These are phyloP conservation scores for Actenoides hombroni DNA, from an alignment of 2,113 vertebrate genomes.

Conservation along the genomic window DNA sequence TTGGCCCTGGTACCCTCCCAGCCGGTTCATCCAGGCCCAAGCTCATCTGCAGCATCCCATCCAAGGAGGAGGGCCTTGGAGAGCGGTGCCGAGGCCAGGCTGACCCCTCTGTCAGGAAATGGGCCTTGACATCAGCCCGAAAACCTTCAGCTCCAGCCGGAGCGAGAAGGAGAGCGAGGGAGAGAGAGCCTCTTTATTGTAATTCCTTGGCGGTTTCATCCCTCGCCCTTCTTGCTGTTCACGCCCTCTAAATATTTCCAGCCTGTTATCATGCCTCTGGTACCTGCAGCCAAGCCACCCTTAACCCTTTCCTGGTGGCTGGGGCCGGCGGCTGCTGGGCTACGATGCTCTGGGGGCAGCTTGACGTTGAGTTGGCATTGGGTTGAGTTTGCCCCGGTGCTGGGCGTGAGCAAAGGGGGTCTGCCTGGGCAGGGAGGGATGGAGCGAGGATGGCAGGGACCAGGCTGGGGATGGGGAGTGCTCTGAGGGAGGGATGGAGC, in stretches of 20 bases:
- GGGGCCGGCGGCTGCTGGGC: accelerated
- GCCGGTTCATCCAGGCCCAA: background rate
- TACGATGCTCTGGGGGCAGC: accelerated
- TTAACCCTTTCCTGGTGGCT: conserved; percentile 51
- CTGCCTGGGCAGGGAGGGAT: background rate
- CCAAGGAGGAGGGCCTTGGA: background rate
- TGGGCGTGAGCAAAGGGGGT: accelerated
- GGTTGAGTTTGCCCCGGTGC: background rate
- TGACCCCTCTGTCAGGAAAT: conserved; percentile 31
- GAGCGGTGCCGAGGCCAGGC: background rate
- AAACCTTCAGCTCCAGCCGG: background rate
- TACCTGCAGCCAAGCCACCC: conserved; percentile 28
- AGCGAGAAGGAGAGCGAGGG: background rate
- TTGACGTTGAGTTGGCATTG: too few relatives aligned
- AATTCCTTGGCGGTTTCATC: conserved; percentile 47
- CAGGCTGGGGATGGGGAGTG: background rate
- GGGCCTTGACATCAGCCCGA: conserved; percentile 30
- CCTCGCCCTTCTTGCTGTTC: conserved; percentile 30
- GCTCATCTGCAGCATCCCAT: background rate
- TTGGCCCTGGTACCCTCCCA: background rate
- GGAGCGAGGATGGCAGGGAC: background rate
- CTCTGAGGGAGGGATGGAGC: background rate
- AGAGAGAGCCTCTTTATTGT: conserved; percentile 1
- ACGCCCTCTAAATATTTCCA: conserved; percentile 67
- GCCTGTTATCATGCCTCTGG: conserved; percentile 59